Evolutionary conservation across 2,888 invertebrate species (phyloP).

Genomic region (Nemotelus nigrinus): DNA sequence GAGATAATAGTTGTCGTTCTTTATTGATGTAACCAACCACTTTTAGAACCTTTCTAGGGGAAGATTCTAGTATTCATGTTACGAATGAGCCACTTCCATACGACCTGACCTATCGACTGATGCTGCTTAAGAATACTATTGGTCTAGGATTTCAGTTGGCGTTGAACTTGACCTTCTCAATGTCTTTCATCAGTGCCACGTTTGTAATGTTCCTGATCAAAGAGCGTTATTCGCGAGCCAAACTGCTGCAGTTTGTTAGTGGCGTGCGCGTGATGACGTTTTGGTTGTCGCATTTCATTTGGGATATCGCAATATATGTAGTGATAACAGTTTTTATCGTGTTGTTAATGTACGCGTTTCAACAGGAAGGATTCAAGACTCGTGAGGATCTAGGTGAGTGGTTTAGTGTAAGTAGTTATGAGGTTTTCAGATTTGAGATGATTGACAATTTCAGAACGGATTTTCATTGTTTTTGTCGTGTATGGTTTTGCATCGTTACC

Average conservation of each 20-base stretch:
- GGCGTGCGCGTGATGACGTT: conserved; percentile 74
- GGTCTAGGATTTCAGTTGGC: conserved; percentile 69
- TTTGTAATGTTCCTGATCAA: conserved; percentile 71
- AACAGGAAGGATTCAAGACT: conserved; percentile 40
- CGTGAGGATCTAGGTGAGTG: conserved; percentile 54
- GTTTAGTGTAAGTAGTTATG: not conserved
- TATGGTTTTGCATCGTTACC: conserved; percentile 79
- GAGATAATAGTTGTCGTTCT: not conserved
- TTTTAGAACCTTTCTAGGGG: conserved; percentile 10
- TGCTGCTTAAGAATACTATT: conserved; percentile 7
- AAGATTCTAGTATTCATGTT: conserved; percentile 61
- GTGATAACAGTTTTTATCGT: conserved; percentile 16
- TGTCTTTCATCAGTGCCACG: conserved; percentile 74
- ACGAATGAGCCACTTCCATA: conserved; percentile 77
- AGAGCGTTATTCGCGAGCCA: conserved; percentile 75
- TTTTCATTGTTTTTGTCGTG: conserved; percentile 71
- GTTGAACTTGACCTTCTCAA: conserved; percentile 75
- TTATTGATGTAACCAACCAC: not conserved
- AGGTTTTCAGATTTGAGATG: not conserved
- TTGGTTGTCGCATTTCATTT: conserved; percentile 76
- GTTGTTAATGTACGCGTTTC: conserved; percentile 6
- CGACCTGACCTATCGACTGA: conserved; percentile 66
- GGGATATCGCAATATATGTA: conserved; percentile 57
- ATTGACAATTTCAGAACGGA: conserved; percentile 65
- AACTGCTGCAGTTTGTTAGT: conserved; percentile 77